phyloP scores from a whole-genome alignment of 2,888 invertebrate genomes.

The Harpalus rufipes region DNA sequence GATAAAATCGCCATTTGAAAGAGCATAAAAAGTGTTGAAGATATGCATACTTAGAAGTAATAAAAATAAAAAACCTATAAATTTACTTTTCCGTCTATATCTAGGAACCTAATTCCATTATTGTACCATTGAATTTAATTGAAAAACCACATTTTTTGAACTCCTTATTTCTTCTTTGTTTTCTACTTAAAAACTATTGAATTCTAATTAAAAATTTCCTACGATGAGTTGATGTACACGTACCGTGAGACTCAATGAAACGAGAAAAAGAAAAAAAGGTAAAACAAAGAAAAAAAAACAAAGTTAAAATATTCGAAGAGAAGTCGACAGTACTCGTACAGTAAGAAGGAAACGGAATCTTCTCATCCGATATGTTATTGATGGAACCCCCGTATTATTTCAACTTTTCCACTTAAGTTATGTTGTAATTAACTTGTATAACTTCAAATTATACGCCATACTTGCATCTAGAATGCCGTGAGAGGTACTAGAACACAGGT shows the following conservation, averaged over 20 bases:
- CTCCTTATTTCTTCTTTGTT: not conserved
- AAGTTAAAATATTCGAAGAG: slow-evolving; percentile 34
- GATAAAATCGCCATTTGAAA: no score
- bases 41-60: no score
- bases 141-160: not conserved
- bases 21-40: no score
- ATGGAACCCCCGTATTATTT: slow-evolving; percentile 50
- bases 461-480: slow-evolving; percentile 39
- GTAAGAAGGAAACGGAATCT: slow-evolving; percentile 6
- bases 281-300: slow-evolving; percentile 6
- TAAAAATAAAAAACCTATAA: no score
- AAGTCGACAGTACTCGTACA: not conserved
- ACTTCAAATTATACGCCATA: slow-evolving; percentile 54
- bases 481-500: not conserved
- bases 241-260: slow-evolving; percentile 52
- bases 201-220: slow-evolving; percentile 27
- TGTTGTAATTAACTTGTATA: slow-evolving; percentile 61
- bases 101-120: no score
- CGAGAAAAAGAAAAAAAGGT: slow-evolving; percentile 28
- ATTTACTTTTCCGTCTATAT: no score
- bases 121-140: not conserved
- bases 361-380: slow-evolving; percentile 49
- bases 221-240: slow-evolving; percentile 15
- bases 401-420: slow-evolving; percentile 54
- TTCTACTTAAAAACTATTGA: slow-evolving; percentile 9